phyloP scores from a whole-genome alignment of 2,888 invertebrate genomes.

The Lepidocyrtinus sp. region DNA sequence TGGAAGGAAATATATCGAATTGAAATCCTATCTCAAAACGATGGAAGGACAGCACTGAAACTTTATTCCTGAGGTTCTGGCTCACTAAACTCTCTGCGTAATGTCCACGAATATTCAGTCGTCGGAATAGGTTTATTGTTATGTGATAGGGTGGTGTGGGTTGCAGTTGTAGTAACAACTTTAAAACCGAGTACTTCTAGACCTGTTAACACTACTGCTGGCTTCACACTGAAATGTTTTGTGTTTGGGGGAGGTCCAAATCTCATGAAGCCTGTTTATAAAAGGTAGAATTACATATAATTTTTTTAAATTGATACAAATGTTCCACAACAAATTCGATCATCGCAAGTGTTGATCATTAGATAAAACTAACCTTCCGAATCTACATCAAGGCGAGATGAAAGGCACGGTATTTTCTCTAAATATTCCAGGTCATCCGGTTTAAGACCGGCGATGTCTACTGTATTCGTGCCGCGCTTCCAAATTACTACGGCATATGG shows the following conservation, averaged over 20 bases:
- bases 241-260: slow-evolving; percentile 62
- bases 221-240: slow-evolving; percentile 63
- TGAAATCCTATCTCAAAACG: no score
- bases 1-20: no score
- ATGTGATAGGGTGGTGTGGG: slow-evolving; percentile 26
- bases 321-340: no score
- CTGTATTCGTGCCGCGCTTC: slow-evolving; percentile 65
- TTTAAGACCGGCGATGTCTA: slow-evolving; percentile 69
- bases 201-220: slow-evolving; percentile 84
- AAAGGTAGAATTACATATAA: not conserved
- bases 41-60: no score
- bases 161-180: slow-evolving; percentile 84
- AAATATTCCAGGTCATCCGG: slow-evolving; percentile 68
- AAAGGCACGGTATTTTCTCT: slow-evolving; percentile 68
- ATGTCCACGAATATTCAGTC: slow-evolving; percentile 94
- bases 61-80: slow-evolving; percentile 79
- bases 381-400: slow-evolving; percentile 66
- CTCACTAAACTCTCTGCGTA: slow-evolving; percentile 89
- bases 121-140: slow-evolving; percentile 75
- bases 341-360: no score
- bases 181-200: slow-evolving; percentile 90
- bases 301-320: not conserved
- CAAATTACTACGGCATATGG: slow-evolving; percentile 69
- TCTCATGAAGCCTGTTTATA: slow-evolving; percentile 65
- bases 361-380: slow-evolving; percentile 66